Base-by-base conservation (phyloP, 2,797 vertebrate species). In the Danionella dracula region DNA sequence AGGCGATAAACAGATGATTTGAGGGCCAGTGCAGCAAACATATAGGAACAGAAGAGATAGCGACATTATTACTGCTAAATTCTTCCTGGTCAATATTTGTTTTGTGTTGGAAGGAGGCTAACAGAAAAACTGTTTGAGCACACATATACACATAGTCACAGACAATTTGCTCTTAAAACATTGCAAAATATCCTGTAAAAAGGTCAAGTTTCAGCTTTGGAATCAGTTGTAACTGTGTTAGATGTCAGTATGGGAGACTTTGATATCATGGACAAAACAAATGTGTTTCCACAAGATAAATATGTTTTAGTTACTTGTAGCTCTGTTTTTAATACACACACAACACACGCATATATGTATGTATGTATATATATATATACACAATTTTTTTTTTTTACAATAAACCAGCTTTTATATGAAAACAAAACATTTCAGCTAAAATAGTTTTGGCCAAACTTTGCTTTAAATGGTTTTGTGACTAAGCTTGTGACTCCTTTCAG, bases 71-170 rank as follows among this genome's bases (percentile, higher is more conserved):
- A 29, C 51, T 12, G 20, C 8, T 56, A 31, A 66, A 56, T 31
- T 56, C 31, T 29, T 46, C 42, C 41, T 56, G 32, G 51, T 66
- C 53, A 55, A 56, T 56, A 56, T 66, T 66, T 66, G 63, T 13
- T 48, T 66, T 66, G 23, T 53, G 17, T 4, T 27, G 8, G 10
- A 53, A 64, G 34, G 4, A 37, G 27, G 17, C 23, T n/a, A n/a
- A n/a, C n/a, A n/a, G n/a, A n/a, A n/a, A n/a, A 6, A 6, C 23
- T 6, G 3, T 8, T 3, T 11, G 1, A 6, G 10, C 8, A 35
- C 2, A 35, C 32, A 35, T 9, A 35, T 9, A 10, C 32, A 35
- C 32, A 10, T 9, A 11, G 4, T 4, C 23, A 31, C 49, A 16
- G 16, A 63, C 27, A 42, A 42, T 41, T 51, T 5, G 35, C 46